A percentile compares a stretch with the other conserved stretches of the same genome.
Evolutionary conservation across 2,797 vertebrate species (phyloP).

Genomic region (Selene dorsalis): DNA sequence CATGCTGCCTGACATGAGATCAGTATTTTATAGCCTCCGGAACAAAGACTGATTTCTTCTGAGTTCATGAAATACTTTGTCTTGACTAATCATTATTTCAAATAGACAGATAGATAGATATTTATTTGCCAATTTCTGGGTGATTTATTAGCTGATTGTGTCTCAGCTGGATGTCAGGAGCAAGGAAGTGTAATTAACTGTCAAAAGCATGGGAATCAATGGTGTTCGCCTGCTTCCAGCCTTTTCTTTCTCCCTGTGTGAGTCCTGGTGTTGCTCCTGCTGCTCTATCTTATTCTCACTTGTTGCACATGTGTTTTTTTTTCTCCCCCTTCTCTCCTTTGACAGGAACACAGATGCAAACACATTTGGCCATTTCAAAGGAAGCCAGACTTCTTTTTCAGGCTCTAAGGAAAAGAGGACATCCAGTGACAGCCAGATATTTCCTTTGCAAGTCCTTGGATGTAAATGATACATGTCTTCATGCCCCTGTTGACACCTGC

Average conservation of each 20-base stretch:
- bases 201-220: constrained; percentile 16
- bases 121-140: neutral
- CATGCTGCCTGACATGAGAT: constrained; percentile 8
- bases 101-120: neutral
- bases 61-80: neutral
- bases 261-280: neutral
- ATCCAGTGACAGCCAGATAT: neutral
- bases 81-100: constrained; percentile 4
- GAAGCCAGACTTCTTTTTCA: neutral
- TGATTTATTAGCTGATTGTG: neutral
- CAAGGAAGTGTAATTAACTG: constrained; percentile 20
- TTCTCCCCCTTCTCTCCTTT: neutral
- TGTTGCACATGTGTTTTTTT: constrained; percentile 7
- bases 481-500: neutral
- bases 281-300: constrained; percentile 9
- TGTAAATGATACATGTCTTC: neutral
- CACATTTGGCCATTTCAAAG: constrained; percentile 3
- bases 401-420: neutral
- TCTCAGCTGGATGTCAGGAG: constrained; percentile 4
- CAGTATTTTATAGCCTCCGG: neutral
- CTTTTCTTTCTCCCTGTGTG: neutral
- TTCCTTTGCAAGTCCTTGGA: neutral
- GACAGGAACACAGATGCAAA: constrained; percentile 5
- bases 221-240: neutral
- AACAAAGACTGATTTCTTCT: neutral